Base-by-base conservation (phyloP, 2,113 vertebrate genomes). In the Coracopsis vasa region DNA sequence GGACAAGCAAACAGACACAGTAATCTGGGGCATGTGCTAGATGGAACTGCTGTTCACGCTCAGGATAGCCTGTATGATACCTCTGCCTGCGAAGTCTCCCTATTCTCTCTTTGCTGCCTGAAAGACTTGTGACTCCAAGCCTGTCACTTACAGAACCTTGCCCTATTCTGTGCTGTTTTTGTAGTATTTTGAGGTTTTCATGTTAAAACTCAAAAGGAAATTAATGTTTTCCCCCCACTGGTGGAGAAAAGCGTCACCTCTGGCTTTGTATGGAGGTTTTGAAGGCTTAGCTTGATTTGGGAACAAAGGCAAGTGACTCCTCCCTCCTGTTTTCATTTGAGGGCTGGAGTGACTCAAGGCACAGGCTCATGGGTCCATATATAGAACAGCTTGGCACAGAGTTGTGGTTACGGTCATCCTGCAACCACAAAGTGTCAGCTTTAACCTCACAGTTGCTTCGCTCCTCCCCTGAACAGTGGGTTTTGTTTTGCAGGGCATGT, bases 21-120 rank as follows among this genome's bases (percentile, higher is more conserved):
- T 79, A 41, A 48, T 53, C 75, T 75, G 80, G 61, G 51, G 18
- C 51, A 16, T 8, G 35, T 91, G 80, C 72, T 93, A 78, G 69
- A 90, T 88, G 90, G 75, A 95, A 86, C 86, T 92, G 86, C 88
- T 93, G 66, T 56, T 85, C 69, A 42, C 7, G 61, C 35, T 92
- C 69, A 92, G 35, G 70, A 87, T 82, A 91, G 65, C 42, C n/a
- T 79, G 47, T 60, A 6, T 23, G 27, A 61, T 75, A 53, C 28
- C 7, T 84, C 67, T 81, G 58, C n/a, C 44, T 79, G 53, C 31
- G 35, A 80, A 58, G 29, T 58, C 37, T 62, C 71, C 48, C 31
- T 87, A 8, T 45, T 62, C 21, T 54, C 13, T 50, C 42, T 77
- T 13, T 0, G 1, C 35, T 88, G 37, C 31, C 53, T 73, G 53